Evolutionary conservation across 2,113 vertebrate genomes (phyloP), one percentile per base, ranked within the genome.

Genomic region (Triplophysa dalaica): DNA sequence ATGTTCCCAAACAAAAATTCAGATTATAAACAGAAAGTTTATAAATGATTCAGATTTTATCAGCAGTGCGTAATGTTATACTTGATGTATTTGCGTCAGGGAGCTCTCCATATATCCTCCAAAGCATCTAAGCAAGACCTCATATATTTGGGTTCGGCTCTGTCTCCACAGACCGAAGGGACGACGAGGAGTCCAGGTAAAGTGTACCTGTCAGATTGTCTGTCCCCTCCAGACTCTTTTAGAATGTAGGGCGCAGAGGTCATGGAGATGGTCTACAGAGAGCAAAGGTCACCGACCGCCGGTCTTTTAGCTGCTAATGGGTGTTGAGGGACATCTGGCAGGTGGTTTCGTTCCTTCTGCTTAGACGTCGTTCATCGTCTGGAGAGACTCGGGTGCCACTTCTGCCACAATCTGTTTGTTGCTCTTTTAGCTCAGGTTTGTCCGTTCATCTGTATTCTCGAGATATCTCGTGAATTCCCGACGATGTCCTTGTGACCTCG

Each of bases 271-370:
- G 69, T 54, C 54, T 61, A 41, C 19, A 43, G n/a, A 60, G 56
- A 74, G 29, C 54, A 74, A 14, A 74, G 70, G 70, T 33, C 54
- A 60, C 54, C 41, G 33, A 74, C 70, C 16, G 9, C 54, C 60
- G 54, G 29, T 60, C 70, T 38, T 74, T 16, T 61, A 43, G 70
- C 70, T 43, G 70, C 70, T 74, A 74, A 74, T 61, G 33, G n/a
- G n/a, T 74, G 54, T 38, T 10, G 54, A 58, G 54, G 69, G 70
- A 74, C 70, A 74, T 74, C 70, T 74, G 54, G 70, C 70, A 61
- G 54, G 33, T 17, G 29, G 29, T 74, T 61, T 14, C 60, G 41
- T 61, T 60, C 70, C 70, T 61, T 74, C 70, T 74, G 70, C 22
- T 73, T 61, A 60, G 60, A 61, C 54, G 22, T 3, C 13, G 7